phyloP scores from a whole-genome alignment of 2,888 invertebrate genomes.

The Anthrax anthrax region DNA sequence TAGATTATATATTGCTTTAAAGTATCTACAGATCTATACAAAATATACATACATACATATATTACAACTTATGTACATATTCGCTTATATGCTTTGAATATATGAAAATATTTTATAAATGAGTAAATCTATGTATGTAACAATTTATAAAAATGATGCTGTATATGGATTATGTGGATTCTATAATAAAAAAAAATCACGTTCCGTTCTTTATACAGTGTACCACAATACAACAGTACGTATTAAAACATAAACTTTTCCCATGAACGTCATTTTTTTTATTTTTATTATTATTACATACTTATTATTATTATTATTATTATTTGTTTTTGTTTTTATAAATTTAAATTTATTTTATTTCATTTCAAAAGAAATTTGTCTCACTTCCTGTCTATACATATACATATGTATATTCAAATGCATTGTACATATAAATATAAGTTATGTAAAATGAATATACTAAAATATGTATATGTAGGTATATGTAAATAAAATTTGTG shows the following conservation, averaged over 20 bases:
- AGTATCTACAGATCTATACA: not conserved
- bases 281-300: no score
- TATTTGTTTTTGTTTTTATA: not conserved
- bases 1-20: no score
- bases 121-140: no score
- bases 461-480: no score
- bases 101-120: not conserved
- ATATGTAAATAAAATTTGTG: no score
- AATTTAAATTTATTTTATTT: not conserved
- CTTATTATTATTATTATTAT: no score
- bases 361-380: not conserved
- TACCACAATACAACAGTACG: not conserved
- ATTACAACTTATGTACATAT: not conserved
- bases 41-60: not conserved
- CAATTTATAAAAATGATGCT: no score
- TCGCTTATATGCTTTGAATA: not conserved
- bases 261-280: not conserved
- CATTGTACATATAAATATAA: no score
- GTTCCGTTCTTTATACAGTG: not conserved
- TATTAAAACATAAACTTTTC: not conserved
- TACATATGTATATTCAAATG: no score
- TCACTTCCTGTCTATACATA: not conserved
- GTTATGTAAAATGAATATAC: no score
- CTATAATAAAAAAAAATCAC: not conserved
- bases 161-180: no score